Evolutionary conservation across 2,797 vertebrate species (phyloP).

Genomic region (Chelon labrosus): DNA sequence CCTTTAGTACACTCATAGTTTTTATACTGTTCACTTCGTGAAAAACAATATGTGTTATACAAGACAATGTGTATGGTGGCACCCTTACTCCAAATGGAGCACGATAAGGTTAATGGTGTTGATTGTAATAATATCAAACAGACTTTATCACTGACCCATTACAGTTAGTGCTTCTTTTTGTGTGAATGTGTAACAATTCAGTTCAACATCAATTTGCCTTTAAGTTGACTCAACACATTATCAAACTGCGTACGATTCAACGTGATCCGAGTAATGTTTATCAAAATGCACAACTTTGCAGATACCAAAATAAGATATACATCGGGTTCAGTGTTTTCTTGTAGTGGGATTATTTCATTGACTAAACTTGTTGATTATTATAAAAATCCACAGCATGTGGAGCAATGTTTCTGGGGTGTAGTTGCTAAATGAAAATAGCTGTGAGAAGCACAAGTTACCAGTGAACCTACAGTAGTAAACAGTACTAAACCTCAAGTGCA

Average conservation of each 20-base stretch:
- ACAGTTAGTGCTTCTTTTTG: background rate
- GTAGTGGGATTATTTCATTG: background rate
- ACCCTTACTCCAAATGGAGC: background rate
- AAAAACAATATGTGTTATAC: background rate
- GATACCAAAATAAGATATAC: background rate
- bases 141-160: background rate
- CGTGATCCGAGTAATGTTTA: background rate
- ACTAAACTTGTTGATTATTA: background rate
- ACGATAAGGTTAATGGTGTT: background rate
- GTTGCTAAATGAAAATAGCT: background rate
- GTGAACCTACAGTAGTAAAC: slow-evolving; percentile 4
- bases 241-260: too few species aligned
- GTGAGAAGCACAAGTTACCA: background rate
- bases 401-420: background rate
- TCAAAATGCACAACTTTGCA: background rate
- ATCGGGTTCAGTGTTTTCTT: background rate
- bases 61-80: background rate
- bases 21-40: background rate
- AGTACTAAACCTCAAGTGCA: background rate
- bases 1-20: background rate
- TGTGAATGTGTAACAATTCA: background rate
- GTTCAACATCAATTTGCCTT: background rate
- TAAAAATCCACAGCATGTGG: background rate
- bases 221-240: background rate
- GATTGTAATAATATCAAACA: background rate